Base-by-base conservation (phyloP, 2,797 vertebrate genomes). In the Podarcis siculus region DNA sequence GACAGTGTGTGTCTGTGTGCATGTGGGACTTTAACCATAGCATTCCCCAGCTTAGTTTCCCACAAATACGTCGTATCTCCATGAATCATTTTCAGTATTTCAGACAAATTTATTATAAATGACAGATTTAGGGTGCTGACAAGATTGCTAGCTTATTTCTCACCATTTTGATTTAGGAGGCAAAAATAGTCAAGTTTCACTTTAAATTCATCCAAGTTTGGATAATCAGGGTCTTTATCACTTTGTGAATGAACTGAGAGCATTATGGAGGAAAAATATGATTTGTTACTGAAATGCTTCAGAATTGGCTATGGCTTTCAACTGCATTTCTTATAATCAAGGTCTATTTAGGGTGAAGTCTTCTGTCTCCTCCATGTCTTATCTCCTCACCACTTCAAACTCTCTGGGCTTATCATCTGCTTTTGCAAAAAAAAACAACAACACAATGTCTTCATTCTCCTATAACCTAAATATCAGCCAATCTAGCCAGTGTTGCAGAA, bases 71-170 rank as follows among this genome's bases (percentile, higher is more conserved):
- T 89, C 21, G 17, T 64, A 79, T 79, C 64, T 79, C 73, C 8
- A 55, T 45, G 13, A 73, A 80, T 58, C 39, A 77, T 55, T 79
- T 84, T 73, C 67, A 81, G 58, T 45, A 55, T 77, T 58, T 87
- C 79, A 82, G 72, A 85, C 58, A 75, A 85, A 81, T 85, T 66
- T 85, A 80, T 85, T 66, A 25, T 67, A 81, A 89, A 81, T 55
- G 78, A 89, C 69, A 89, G 61, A 89, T 81, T 76, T 64, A 67
- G 79, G 79, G 27, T 81, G 42, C 42, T 67, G 58, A 66, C 55
- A 81, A 81, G 69, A 89, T 85, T 49, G 71, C 81, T 85, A 73
- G 71, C 58, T 61, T 89, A 10, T 73, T n/a, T 45, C 37, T 37
- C 39, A 81, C 71, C 73, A 66, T 85, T 67, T 85, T 66, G 78